Base-by-base conservation (phyloP, 1,140 invertebrate genomes). In the Magallana angulata region DNA sequence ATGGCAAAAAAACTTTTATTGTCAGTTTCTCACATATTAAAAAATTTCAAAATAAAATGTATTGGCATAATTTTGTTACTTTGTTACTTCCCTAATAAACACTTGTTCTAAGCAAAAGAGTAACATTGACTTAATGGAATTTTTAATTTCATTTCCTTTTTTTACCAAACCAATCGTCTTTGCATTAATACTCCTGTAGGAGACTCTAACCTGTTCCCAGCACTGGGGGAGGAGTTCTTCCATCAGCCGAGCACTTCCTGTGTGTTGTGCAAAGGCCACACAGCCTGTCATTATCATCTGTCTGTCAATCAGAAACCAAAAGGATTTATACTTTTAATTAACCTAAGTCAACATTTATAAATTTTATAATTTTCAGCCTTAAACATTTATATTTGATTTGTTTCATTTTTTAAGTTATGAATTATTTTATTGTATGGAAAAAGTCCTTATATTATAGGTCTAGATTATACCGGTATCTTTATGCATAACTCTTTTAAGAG, bases 161-260 rank as follows among this genome's bases (percentile, higher is more conserved):
- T 24, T 5, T 2, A 7, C 62, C 14, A 64, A 64, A 18, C 7
- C 62, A 64, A 64, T 5, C 4, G 4, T 5, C 3, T 16, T 16
- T 64, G 14, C 62, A 14, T 18, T 64, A 18, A 57, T 7, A 57
- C 48, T 30, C 57, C n/a, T 57, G 48, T 30, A 16, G 16, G 36
- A 81, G 30, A 8, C 59, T n/a, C 82, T 89, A 76, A 95, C 94
- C 92, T 97, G 97, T 92, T 97, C 97, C 97, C 97, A 97, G 91
- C 97, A 97, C 88, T 97, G 96, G 1, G 97, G 97, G n/a, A 97
- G 94, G 80, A 97, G 95, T 93, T 97, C 97, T 89, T 96, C 96
- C 88, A 97, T 96, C 16, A 97, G 95, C 59, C 96, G 92, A 30
- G 95, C 94, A 58, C 95, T 95, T 62, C 96, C 96, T 16, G 95